Conservation (phyloP, 2,797 vertebrate species). For the Triplophysa bombifrons region DNA sequence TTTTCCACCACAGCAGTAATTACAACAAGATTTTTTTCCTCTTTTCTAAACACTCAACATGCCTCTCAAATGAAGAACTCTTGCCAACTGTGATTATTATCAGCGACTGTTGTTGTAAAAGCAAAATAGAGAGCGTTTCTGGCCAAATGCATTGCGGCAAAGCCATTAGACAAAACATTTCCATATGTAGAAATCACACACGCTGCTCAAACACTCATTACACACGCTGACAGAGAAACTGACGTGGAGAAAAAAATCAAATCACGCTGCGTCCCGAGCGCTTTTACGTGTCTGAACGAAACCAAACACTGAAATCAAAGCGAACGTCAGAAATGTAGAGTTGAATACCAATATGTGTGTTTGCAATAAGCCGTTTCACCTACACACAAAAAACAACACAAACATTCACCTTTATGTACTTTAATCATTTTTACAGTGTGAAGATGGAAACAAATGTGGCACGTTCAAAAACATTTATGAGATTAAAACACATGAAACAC, state of each 20-base stretch:
- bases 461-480: conserved; percentile 40
- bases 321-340: neutral
- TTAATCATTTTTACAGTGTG: conserved; percentile 79
- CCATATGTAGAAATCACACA: conserved; percentile 69
- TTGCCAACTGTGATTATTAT: conserved; percentile 67
- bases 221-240: conserved; percentile 4
- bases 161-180: conserved; percentile 70
- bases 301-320: neutral
- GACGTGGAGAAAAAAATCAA: neutral
- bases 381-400: conserved; percentile 73
- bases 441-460: conserved; percentile 71
- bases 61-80: conserved; percentile 50
- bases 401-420: conserved; percentile 69
- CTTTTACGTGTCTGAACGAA: neutral
- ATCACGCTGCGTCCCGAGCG: neutral
- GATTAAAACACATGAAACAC: conserved; percentile 22
- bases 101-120: conserved; percentile 66
- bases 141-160: conserved; percentile 66
- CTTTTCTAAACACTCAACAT: conserved; percentile 40
- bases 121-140: conserved; percentile 53
- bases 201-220: conserved; percentile 58
- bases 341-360: neutral
- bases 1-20: neutral
- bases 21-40: neutral
- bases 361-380: neutral